Evolutionary conservation across 2,888 invertebrate species (phyloP).

Genomic region (Drosophila atroscutellata): DNA sequence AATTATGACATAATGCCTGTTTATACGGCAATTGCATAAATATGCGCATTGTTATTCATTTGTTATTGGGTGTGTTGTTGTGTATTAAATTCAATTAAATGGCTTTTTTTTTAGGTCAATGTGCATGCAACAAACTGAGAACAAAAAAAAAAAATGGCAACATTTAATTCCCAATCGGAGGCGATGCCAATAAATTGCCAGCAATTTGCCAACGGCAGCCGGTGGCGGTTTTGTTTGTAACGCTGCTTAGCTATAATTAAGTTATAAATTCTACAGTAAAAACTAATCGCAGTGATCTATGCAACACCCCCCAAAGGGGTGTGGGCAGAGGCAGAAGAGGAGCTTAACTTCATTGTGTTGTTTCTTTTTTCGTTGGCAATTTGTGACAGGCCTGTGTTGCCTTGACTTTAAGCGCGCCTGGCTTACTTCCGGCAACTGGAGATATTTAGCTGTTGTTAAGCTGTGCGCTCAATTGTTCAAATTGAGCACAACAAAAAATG

Average conservation of each 20-base stretch:
- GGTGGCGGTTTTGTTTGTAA: constrained; percentile 55
- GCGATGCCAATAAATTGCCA: constrained; percentile 56
- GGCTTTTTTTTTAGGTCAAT: constrained; percentile 66
- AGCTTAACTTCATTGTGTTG: constrained; percentile 4
- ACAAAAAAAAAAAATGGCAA: constrained; percentile 3
- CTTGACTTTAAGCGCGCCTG: constrained; percentile 45
- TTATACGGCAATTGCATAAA: constrained; percentile 45
- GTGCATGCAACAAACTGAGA: constrained; percentile 29
- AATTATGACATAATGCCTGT: constrained; percentile 72
- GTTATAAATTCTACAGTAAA: constrained; percentile 70
- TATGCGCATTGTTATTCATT: constrained; percentile 31
- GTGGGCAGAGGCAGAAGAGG: neutral
- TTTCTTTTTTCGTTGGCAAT: constrained; percentile 5
- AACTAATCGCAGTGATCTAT: constrained; percentile 64
- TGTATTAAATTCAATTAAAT: constrained; percentile 58
- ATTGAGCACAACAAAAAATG: constrained; percentile 38
- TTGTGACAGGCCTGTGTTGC: constrained; percentile 43
- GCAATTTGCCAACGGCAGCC: constrained; percentile 61
- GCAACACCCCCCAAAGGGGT: constrained; percentile 63
- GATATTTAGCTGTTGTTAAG: constrained; percentile 41
- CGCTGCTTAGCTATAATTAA: constrained; percentile 73
- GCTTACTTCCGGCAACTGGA: constrained; percentile 52
- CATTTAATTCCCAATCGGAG: constrained; percentile 43
- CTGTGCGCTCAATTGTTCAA: constrained; percentile 54
- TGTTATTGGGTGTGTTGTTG: constrained; percentile 21